Percentiles rank a stretch among this genome's conserved stretches.
phyloP scores from a whole-genome alignment of 2,113 vertebrate species.

The Tiliqua scincoides region DNA sequence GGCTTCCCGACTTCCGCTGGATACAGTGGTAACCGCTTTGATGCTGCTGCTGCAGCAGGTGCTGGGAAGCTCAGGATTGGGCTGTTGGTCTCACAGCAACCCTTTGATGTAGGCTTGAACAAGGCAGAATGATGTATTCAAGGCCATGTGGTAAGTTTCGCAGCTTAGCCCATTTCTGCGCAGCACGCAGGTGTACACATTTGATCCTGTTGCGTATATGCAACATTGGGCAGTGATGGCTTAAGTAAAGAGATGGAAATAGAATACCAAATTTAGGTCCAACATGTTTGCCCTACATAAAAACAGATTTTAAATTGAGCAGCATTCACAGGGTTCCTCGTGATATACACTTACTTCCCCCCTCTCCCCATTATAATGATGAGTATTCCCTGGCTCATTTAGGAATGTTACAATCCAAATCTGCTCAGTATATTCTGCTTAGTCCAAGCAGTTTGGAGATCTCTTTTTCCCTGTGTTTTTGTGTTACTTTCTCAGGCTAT shows the following conservation, averaged over 20 bases:
- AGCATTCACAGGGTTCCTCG: neutral
- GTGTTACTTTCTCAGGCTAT: neutral
- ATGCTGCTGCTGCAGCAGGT: no score
- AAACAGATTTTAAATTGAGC: neutral
- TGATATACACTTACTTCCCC: neutral
- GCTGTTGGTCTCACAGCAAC: neutral
- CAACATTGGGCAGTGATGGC: no score
- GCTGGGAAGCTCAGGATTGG: no score
- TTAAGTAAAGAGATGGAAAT: neutral
- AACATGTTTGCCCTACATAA: neutral
- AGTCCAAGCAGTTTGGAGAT: neutral
- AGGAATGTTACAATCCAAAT: neutral
- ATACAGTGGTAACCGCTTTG: no score
- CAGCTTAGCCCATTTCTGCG: no score
- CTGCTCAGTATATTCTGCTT: neutral
- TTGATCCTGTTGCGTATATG: no score
- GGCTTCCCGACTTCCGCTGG: no score
- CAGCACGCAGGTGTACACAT: no score
- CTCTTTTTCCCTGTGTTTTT: neutral
- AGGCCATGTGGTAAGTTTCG: neutral
- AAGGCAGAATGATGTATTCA: neutral
- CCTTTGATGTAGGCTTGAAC: neutral
- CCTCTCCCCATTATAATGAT: neutral
- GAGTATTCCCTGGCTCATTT: neutral
- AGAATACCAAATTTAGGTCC: neutral